Base-by-base conservation (phyloP, 2,113 vertebrate genomes). In the Phrynosoma blainvillii region DNA sequence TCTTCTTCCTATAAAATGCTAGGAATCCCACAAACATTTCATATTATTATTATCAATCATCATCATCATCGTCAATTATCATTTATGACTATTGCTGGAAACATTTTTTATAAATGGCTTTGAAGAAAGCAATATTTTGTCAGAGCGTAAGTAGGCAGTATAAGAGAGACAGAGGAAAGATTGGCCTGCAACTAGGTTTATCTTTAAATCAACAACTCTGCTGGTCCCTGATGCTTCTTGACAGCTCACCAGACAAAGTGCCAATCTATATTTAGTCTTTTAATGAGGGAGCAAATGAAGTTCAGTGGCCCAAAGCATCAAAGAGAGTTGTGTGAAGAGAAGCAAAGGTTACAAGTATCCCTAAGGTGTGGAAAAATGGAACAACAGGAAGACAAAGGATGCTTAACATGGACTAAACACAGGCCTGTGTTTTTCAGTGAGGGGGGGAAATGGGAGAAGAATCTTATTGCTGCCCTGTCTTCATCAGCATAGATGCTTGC, bases 11-110 rank as follows among this genome's bases (percentile, higher is more conserved):
- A 81, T 65, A 42, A 92, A 90, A 88, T 79, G 13, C 0, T 84
- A 23, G 40, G 0, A 73, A 27, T 2, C 32, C 42, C 52, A 71
- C 0, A 8, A n/a, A 66, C 1, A 1, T 0, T 9, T 82, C n/a
- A 81, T 16, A 23, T 9, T n/a, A n/a, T n/a, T n/a, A n/a, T n/a
- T n/a, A n/a, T n/a, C n/a, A n/a, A n/a, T n/a, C n/a, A 36, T 36
- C 36, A 36, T 36, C 36, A 36, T 36, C 36, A 36, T 36, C 36
- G 2, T 36, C 36, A 36, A 36, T 65, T 81, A 21, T 21, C 59
- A 62, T 14, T 88, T 40, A 56, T 4, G 25, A 21, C 32, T 14
- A 40, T 42, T 74, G n/a, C 13, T 66, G 3, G 2, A 89, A 66
- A 25, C 0, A 79, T 66, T 83, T 73, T 18, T 62, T 25, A 65